Conservation (phyloP, 2,797 vertebrate genomes). For the Gymnoscopelus microlampas region DNA sequence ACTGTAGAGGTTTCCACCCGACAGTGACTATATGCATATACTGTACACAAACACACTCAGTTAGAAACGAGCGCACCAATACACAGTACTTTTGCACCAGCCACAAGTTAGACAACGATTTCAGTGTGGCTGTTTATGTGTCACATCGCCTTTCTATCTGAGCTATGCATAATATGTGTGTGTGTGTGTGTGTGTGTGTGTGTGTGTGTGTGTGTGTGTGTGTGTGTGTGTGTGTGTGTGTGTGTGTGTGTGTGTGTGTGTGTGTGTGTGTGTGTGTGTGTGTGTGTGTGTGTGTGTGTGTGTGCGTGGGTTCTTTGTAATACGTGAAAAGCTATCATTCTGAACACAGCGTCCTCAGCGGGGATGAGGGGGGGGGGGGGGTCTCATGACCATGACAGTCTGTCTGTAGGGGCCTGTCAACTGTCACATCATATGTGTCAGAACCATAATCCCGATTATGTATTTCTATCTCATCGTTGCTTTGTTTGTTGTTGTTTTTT, state of each 20-base stretch:
- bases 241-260: slow-evolving; percentile 1
- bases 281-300: background rate
- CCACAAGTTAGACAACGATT: background rate
- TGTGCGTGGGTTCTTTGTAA: background rate
- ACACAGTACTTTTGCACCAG: background rate
- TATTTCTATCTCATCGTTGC: slow-evolving; percentile 43
- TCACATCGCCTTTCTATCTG: background rate
- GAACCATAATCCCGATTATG: slow-evolving; percentile 19
- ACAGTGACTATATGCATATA: background rate
- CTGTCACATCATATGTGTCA: slow-evolving; percentile 48
- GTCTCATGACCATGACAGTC: slow-evolving; percentile 17
- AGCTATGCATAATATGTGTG: no score
- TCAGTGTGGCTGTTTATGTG: slow-evolving; percentile 5
- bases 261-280: slow-evolving; percentile 1
- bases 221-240: background rate
- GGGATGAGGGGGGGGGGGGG: slow-evolving; percentile 17
- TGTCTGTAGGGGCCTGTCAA: slow-evolving; percentile 29
- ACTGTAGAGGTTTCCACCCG: no score
- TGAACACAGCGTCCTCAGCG: slow-evolving; percentile 10
- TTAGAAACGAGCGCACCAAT: background rate
- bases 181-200: no score
- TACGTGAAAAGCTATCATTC: background rate
- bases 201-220: background rate
- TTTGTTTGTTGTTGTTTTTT: slow-evolving; percentile 8
- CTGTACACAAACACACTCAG: background rate